Percentiles rank a stretch among this genome's conserved stretches.
phyloP scores from a whole-genome alignment of 2,888 invertebrate species.

The Chouioia cunea region DNA sequence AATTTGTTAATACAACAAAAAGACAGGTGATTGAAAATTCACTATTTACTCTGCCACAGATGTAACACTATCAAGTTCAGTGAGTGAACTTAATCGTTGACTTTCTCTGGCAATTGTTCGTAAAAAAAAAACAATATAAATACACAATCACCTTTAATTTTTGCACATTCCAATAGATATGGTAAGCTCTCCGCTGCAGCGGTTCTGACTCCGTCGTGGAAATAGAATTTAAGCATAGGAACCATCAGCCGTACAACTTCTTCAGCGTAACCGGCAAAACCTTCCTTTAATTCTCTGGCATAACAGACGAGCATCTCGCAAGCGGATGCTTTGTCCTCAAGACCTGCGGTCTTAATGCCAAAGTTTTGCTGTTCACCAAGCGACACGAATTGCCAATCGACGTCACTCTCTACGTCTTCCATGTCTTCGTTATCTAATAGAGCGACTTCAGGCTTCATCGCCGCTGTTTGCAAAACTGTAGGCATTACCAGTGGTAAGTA shows the following conservation, averaged over 20 bases:
- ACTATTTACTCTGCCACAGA: constrained; percentile 27
- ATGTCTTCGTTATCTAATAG: constrained; percentile 88
- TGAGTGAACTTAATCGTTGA: constrained; percentile 32
- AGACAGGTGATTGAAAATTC: constrained; percentile 1
- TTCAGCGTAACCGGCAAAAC: constrained; percentile 79
- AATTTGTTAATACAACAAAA: constrained; percentile 39
- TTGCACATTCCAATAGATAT: constrained; percentile 87
- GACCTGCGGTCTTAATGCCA: constrained; percentile 91
- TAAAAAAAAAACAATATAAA: neutral
- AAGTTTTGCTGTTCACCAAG: constrained; percentile 95
- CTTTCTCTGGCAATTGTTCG: constrained; percentile 35
- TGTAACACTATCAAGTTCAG: constrained; percentile 13
- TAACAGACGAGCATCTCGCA: constrained; percentile 97
- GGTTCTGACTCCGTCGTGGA: constrained; percentile 92
- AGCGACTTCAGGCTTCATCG: constrained; percentile 94
- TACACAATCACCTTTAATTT: constrained; percentile 75
- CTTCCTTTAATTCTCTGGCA: constrained; percentile 92
- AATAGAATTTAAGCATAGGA: constrained; percentile 92
- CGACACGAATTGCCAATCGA: constrained; percentile 95
- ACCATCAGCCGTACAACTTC: constrained; percentile 87
- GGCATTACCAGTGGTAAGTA: constrained; percentile 96
- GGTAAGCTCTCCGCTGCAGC: constrained; percentile 94
- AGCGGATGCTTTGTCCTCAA: constrained; percentile 96
- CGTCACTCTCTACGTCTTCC: constrained; percentile 85
- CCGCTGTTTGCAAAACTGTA: constrained; percentile 91